A percentile compares a stretch with the other conserved stretches of the same genome.
These are phyloP conservation scores for Carollia perspicillata DNA, from an alignment of 2,113 vertebrate species.

Conservation along the genomic window DNA sequence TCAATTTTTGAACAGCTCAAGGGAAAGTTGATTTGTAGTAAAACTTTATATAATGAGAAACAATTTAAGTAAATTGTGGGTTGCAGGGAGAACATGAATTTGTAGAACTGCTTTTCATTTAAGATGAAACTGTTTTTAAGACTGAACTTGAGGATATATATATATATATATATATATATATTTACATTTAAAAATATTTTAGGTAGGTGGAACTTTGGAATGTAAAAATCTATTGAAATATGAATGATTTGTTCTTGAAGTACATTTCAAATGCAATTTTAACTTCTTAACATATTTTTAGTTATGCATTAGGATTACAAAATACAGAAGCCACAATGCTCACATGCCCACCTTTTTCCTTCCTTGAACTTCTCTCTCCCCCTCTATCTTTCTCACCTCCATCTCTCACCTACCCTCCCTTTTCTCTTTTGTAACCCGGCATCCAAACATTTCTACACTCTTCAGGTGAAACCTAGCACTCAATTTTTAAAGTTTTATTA, in stretches of 20 bases:
- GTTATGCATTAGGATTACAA: not conserved
- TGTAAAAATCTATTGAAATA: not conserved
- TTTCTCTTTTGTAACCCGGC: not conserved
- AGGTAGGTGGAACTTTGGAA: not conserved
- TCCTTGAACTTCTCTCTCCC: not conserved
- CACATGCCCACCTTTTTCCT: not conserved
- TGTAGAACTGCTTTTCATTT: constrained; percentile 22
- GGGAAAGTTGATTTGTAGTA: constrained; percentile 25
- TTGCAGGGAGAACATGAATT: not conserved
- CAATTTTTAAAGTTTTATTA: not conserved
- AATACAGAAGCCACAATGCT: not conserved
- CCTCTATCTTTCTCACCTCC: not conserved
- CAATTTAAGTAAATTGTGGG: constrained; percentile 14
- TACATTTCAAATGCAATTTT: constrained; percentile 29
- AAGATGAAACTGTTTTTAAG: not conserved
- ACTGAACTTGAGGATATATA: not conserved
- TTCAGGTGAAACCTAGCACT: not conserved
- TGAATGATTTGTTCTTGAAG: constrained; percentile 7
- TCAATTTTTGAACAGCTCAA: constrained; percentile 1
- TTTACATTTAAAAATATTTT: not conserved
- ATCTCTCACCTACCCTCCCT: not conserved
- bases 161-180: not conserved
- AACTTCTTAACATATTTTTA: not conserved
- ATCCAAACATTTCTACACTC: not conserved
- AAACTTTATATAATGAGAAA: constrained; percentile 10